Conservation (phyloP, 23 tunicate species). For the Diplosoma virens region DNA sequence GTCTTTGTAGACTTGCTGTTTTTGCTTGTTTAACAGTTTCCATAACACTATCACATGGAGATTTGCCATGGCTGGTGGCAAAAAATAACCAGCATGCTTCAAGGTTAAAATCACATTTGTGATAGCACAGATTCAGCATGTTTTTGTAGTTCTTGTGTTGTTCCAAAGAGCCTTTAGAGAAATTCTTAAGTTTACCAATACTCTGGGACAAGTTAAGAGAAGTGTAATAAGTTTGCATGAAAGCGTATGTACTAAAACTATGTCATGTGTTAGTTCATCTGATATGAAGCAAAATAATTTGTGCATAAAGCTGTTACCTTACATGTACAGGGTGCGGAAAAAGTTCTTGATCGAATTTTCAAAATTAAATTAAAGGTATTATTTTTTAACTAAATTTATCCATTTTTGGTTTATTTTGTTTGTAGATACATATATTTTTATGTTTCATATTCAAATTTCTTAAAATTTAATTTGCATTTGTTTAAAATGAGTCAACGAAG, state of each 20-base stretch:
- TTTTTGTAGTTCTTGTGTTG: constrained; percentile 39
- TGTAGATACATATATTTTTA: too few species aligned
- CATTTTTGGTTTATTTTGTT: too few species aligned
- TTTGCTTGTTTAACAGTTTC: constrained; percentile 16
- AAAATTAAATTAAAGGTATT: too few species aligned
- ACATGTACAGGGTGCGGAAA: too few species aligned
- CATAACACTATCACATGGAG: constrained; percentile 21
- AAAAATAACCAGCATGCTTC: constrained; percentile 43
- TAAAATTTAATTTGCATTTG: too few species aligned
- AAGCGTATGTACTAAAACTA: neutral
- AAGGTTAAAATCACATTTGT: constrained; percentile 22
- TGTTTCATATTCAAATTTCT: too few species aligned
- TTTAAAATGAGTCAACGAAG: too few species aligned
- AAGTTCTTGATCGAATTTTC: too few species aligned
- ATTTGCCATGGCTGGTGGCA: constrained; percentile 47
- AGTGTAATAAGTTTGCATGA: neutral
- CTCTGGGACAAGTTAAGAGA: neutral
- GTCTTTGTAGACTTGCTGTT: constrained; percentile 17
- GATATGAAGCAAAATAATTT: too few species aligned
- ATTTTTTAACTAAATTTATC: too few species aligned
- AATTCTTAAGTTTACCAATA: constrained; percentile 29
- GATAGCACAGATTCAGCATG: constrained; percentile 35
- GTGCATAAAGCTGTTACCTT: too few species aligned
- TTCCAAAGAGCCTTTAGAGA: constrained; percentile 36
- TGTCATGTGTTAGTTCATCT: constrained; percentile 2